Evolutionary conservation across 2,888 invertebrate genomes (phyloP).

Genomic region (Drosophila niveifrons): DNA sequence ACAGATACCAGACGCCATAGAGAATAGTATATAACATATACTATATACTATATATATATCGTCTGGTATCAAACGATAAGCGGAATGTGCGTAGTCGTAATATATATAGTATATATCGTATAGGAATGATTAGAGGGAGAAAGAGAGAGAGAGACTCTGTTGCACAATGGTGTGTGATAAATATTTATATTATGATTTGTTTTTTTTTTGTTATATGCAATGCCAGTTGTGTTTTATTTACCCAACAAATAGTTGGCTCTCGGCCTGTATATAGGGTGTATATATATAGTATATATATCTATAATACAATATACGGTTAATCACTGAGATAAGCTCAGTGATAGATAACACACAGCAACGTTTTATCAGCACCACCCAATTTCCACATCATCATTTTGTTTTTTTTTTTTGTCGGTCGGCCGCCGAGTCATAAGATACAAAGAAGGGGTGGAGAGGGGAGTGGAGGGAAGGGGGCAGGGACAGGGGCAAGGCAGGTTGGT

Average conservation of each 20-base stretch:
- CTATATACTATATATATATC: background rate
- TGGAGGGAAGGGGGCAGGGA: background rate
- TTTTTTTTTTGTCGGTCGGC: conserved; percentile 55
- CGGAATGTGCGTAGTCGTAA: conserved; percentile 11
- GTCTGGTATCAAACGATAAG: conserved; percentile 35
- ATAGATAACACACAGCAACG: too few species aligned
- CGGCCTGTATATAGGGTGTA: conserved; percentile 23
- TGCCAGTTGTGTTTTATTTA: conserved; percentile 30
- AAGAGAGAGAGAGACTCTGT: background rate
- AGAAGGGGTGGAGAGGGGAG: background rate
- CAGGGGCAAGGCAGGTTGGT: background rate
- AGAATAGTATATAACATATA: background rate
- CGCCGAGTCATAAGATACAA: conserved; percentile 62
- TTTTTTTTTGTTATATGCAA: conserved; percentile 31
- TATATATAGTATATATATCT: conserved; percentile 38
- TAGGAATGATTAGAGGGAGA: too few species aligned
- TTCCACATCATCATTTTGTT: conserved; percentile 64
- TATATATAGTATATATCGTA: background rate
- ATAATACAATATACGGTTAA: conserved; percentile 61
- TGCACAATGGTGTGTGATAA: conserved; percentile 25
- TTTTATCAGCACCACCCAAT: conserved; percentile 69
- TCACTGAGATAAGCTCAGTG: conserved; percentile 61
- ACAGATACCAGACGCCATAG: conserved; percentile 1
- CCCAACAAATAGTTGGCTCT: conserved; percentile 23
- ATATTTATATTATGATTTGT: conserved; percentile 38